Evolutionary conservation across 2,113 vertebrate genomes (phyloP), one percentile per base, ranked within the genome.

Genomic region (Gyps fulvus): DNA sequence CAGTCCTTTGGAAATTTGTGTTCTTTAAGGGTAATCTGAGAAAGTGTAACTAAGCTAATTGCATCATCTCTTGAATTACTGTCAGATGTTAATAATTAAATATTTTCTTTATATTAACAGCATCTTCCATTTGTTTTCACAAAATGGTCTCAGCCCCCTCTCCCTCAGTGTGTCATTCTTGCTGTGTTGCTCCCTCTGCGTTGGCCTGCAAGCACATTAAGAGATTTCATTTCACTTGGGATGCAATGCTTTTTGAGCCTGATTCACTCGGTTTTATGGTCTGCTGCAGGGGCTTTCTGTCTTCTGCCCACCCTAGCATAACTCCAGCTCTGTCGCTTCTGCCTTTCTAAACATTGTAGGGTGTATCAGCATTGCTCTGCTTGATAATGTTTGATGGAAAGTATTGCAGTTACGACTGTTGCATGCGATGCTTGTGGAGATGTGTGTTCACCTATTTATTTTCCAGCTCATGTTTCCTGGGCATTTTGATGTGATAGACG

Each of bases 61-160:
- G 49, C 12, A 14, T 54, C 5, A n/a, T 61, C 36, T 89, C 36
- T 59, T 66, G 27, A 58, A n/a, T 54, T 58, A 9, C n/a, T 52
- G 25, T 66, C 16, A n/a, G 16, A 55, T 32, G 27, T 70, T 55
- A 72, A n/a, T 26, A 59, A 26, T 73, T 38, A 38, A 52, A 31
- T 52, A 11, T 87, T 71, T 93, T 79, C 34, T 78, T 61, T 50
- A 15, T 29, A 5, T 77, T 70, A 43, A 23, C 13, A 80, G 6
- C 23, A 23, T 16, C 49, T 38, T 65, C 43, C 12, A 3, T 9
- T 22, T 38, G 13, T 65, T 72, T 36, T 66, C 38, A 72, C 29
- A 5, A 9, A 40, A 4, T 1, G 2, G 2, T 32, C 9, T 31
- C 7, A 10, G 36, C 13, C 5, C 3, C 1, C 7, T 40, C 26